phyloP scores from a whole-genome alignment of 2,797 vertebrate genomes.

The Tarsius wallacei region DNA sequence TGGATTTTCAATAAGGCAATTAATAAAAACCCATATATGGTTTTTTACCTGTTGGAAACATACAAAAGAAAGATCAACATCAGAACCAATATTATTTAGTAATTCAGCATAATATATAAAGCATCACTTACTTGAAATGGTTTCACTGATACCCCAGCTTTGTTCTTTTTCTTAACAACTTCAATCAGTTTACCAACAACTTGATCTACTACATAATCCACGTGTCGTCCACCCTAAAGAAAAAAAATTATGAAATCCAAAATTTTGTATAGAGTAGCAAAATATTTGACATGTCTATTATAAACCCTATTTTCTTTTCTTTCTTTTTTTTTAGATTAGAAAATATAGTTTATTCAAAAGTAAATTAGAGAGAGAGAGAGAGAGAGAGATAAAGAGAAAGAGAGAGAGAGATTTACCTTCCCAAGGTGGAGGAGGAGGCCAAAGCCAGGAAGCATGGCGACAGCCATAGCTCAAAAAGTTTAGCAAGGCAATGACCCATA shows the following conservation, averaged over 20 bases:
- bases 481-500: neutral
- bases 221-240: conserved; percentile 95
- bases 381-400: too few species aligned
- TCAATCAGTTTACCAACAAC: conserved; percentile 96
- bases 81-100: conserved; percentile 13
- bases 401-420: too few species aligned
- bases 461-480: too few species aligned
- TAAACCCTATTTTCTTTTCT: conserved; percentile 9
- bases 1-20: conserved; percentile 96
- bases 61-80: conserved; percentile 62
- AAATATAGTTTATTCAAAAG: too few species aligned
- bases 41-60: conserved; percentile 95
- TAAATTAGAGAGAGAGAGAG: too few species aligned
- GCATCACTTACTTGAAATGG: conserved; percentile 94
- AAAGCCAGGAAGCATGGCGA: too few species aligned
- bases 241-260: conserved; percentile 67
- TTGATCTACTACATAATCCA: conserved; percentile 96
- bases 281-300: conserved; percentile 17
- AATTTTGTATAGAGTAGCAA: conserved; percentile 65
- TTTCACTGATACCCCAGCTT: conserved; percentile 96
- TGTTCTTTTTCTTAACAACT: conserved; percentile 97
- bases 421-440: too few species aligned
- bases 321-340: too few species aligned
- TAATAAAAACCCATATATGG: conserved; percentile 97
- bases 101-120: conserved; percentile 20